These are phyloP conservation scores for Eulemur albifrons DNA, from an alignment of 2,797 vertebrate genomes.

Conservation along the genomic window DNA sequence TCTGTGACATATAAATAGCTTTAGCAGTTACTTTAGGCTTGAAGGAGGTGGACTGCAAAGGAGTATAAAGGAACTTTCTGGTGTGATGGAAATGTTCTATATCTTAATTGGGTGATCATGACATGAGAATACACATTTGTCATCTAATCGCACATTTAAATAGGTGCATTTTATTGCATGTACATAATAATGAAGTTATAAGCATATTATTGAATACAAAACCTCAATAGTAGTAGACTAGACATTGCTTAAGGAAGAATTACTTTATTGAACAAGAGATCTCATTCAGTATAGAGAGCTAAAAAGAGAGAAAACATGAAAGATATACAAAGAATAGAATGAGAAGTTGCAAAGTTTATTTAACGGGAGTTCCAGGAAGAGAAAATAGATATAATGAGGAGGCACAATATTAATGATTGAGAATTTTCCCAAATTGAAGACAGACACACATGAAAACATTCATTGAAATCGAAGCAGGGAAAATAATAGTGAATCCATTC, in stretches of 20 bases:
- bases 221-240: not conserved
- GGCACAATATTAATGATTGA: not conserved
- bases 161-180: not conserved
- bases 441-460: not conserved
- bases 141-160: not conserved
- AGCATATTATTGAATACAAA: not conserved
- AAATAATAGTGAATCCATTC: not conserved
- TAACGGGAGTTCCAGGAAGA: not conserved
- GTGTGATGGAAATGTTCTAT: not conserved
- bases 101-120: not conserved
- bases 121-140: not conserved
- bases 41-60: not conserved
- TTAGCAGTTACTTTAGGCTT: not conserved
- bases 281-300: not conserved
- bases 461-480: not conserved
- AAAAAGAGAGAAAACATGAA: not conserved
- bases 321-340: not conserved
- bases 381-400: not conserved
- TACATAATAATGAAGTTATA: not conserved
- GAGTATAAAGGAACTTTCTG: not conserved
- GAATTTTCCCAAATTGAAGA: constrained; percentile 33
- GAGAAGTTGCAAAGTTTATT: not conserved
- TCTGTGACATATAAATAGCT: not conserved
- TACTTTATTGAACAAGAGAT: not conserved
- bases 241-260: not conserved